Base-by-base conservation (phyloP, 2,888 invertebrate species). In the Chironomus tentans region DNA sequence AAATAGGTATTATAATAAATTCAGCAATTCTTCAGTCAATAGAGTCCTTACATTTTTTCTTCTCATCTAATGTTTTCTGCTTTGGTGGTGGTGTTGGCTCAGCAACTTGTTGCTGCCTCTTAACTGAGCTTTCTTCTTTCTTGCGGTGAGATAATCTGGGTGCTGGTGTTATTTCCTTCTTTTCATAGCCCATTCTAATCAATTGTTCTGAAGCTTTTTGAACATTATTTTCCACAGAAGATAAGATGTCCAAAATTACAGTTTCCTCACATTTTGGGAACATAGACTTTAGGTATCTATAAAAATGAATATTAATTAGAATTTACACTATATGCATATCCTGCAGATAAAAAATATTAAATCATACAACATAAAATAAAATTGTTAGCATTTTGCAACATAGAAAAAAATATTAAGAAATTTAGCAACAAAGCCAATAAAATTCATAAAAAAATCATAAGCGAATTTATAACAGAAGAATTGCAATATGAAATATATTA, bases 191-290 rank as follows among this genome's bases (percentile, higher is more conserved):
- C 88, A 94, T 89, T 7, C 89, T 86, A 50, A 91, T 86, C 12
- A 96, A 86, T 78, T 89, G 90, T 79, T 95, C 94, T 10, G 94
- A 92, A 1, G 95, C 92, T 79, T 90, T 92, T 82, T 94, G 93
- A 6, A 96, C 95, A 83, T 95, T 95, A 82, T 95, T 95, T 80
- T 96, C 95, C 79, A 93, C 91, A 82, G 91, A 93, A 70, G 92
- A 90, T 72, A 95, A 84, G 62, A 94, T 87, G 80, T 96, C 95
- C 75, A 95, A 86, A 46, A 96, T 89, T 65, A 95, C 83, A 22
- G 92, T 93, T 82, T 95, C 95, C 80, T 96, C 95, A 0, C 93
- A 95, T 83, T 93, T 91, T 0, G 95, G 93, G 82, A 95, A 96
- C 80, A 95, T 89, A 80, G 92, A 93, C 84, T 95, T 96, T 85